phyloP scores from a whole-genome alignment of 2,888 invertebrate genomes.

The Phrixothrix hirtus region DNA sequence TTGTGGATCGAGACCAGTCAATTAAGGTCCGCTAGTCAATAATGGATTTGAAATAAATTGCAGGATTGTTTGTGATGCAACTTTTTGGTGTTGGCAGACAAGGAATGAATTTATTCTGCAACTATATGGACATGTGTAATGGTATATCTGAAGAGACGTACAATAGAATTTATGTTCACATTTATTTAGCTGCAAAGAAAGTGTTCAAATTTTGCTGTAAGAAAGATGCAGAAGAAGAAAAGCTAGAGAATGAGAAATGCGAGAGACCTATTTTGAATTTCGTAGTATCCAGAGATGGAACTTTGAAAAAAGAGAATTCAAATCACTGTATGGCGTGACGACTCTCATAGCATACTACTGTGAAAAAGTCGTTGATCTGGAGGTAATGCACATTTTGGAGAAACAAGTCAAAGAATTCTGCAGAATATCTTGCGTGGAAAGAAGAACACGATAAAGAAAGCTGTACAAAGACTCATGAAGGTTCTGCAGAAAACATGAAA shows the following conservation, averaged over 20 bases:
- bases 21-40: conserved; percentile 35
- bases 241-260: conserved; percentile 30
- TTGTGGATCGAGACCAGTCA: conserved; percentile 34
- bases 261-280: conserved; percentile 30
- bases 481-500: conserved; percentile 35
- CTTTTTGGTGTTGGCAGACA: conserved; percentile 39
- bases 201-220: conserved; percentile 20
- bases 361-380: conserved; percentile 31
- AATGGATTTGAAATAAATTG: conserved; percentile 41
- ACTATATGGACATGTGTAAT: conserved; percentile 38
- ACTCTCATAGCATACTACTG: conserved; percentile 28
- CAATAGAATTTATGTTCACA: conserved; percentile 29
- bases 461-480: conserved; percentile 30
- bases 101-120: conserved; percentile 41
- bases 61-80: conserved; percentile 39
- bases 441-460: conserved; percentile 24
- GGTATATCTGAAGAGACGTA: conserved; percentile 32
- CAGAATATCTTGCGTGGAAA: conserved; percentile 30
- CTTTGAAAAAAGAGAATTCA: conserved; percentile 37
- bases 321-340: conserved; percentile 35
- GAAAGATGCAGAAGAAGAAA: conserved; percentile 33
- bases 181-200: conserved; percentile 18
- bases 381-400: conserved; percentile 21
- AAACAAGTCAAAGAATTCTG: conserved; percentile 22
- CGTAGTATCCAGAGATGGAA: conserved; percentile 39